These are phyloP conservation scores for Myotis yumanensis DNA, from an alignment of 2,113 vertebrate species.

Conservation along the genomic window DNA sequence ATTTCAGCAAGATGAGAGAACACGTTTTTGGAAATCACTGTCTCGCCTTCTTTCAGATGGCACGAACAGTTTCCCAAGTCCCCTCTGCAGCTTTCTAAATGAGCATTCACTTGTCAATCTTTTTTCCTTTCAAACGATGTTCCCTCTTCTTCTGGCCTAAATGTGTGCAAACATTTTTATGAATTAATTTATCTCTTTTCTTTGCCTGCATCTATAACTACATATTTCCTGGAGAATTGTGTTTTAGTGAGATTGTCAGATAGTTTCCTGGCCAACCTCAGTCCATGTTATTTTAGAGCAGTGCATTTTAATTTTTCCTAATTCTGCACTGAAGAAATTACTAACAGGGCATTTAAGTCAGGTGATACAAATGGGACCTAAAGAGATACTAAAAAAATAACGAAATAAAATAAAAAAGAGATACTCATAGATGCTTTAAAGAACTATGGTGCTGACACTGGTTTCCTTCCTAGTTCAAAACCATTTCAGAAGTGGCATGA, in stretches of 20 bases:
- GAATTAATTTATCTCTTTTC: not conserved
- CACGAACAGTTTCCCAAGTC: constrained; percentile 33
- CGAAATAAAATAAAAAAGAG: not conserved
- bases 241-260: constrained; percentile 38
- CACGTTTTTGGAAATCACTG: constrained; percentile 51
- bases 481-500: constrained; percentile 45
- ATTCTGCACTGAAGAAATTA: not conserved
- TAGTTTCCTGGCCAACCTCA: not conserved
- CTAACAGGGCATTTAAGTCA: constrained; percentile 28
- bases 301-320: constrained; percentile 42
- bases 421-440: not conserved
- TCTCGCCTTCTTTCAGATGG: constrained; percentile 64
- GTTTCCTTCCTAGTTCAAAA: constrained; percentile 59
- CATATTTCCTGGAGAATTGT: constrained; percentile 12
- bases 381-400: not conserved
- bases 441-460: not conserved
- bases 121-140: constrained; percentile 39
- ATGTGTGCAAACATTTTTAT: constrained; percentile 4
- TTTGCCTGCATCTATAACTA: not conserved
- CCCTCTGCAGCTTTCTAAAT: rapidly evolving
- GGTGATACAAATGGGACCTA: not conserved
- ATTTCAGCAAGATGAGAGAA: constrained; percentile 52
- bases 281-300: not conserved
- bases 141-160: constrained; percentile 21
- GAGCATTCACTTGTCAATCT: constrained; percentile 16